Evolutionary conservation across 2,797 vertebrate genomes (phyloP).

Genomic region (Percopsis omiscomaycus): DNA sequence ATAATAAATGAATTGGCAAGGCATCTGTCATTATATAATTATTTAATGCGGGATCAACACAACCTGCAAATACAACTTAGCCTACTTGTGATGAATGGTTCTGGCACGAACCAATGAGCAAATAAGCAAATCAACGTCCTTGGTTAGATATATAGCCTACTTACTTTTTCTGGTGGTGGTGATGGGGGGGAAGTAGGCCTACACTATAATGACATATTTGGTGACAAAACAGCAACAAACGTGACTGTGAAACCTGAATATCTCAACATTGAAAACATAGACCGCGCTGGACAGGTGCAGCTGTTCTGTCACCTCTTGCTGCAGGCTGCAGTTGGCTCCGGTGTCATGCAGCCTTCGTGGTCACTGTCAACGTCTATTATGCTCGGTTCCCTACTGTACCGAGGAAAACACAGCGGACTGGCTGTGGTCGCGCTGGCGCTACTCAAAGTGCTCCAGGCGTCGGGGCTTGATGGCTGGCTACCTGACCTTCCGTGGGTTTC

Average conservation of each 20-base stretch:
- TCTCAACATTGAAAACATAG: too few relatives aligned
- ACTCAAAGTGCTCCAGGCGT: conserved; percentile 51
- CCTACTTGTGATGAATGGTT: not conserved
- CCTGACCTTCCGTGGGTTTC: conserved; percentile 50
- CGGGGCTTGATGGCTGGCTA: conserved; percentile 52
- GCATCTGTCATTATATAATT: too few relatives aligned
- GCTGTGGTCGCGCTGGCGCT: conserved; percentile 13
- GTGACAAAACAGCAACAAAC: too few relatives aligned
- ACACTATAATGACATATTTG: too few relatives aligned
- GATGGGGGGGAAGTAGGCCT: too few relatives aligned
- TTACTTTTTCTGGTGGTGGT: too few relatives aligned
- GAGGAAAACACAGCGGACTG: conserved; percentile 23
- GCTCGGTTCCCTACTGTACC: conserved; percentile 16
- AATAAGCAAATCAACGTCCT: too few relatives aligned
- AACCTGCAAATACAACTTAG: not conserved
- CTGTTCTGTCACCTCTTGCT: conserved; percentile 13
- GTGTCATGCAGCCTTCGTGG: conserved; percentile 23
- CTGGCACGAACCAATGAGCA: not conserved
- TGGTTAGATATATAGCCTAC: too few relatives aligned
- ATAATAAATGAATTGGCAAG: too few relatives aligned
- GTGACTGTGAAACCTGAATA: too few relatives aligned
- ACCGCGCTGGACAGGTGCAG: too few relatives aligned
- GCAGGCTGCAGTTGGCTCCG: not conserved
- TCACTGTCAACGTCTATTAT: conserved; percentile 38
- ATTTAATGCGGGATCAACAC: not conserved